These are phyloP conservation scores for Darevskia mixta DNA, from an alignment of 2,797 vertebrate species.

Conservation along the genomic window DNA sequence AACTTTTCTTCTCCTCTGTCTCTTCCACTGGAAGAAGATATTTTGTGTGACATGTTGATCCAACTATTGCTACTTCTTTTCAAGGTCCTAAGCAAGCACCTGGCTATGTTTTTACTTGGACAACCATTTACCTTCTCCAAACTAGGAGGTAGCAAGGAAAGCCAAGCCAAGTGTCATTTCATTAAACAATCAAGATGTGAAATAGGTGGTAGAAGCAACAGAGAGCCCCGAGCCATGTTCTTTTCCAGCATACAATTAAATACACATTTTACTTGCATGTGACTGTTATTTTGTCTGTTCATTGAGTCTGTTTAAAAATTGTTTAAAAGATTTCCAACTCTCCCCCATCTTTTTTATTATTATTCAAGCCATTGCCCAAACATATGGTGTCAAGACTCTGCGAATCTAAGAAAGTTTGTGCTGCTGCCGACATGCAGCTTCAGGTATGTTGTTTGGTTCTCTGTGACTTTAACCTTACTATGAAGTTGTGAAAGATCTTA, in stretches of 20 bases:
- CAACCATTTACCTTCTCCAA: background rate
- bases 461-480: background rate
- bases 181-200: background rate
- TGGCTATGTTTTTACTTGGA: background rate
- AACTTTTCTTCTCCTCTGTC: background rate
- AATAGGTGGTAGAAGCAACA: background rate
- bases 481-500: background rate
- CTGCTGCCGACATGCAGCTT: conserved; percentile 94
- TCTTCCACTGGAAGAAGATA: background rate
- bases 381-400: conserved; percentile 94
- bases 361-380: conserved; percentile 86
- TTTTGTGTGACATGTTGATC: background rate
- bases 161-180: background rate
- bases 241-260: background rate
- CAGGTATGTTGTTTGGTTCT: conserved; percentile 84
- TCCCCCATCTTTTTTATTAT: background rate
- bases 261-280: background rate
- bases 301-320: background rate
- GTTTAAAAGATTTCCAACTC: conserved; percentile 4
- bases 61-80: background rate
- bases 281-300: background rate
- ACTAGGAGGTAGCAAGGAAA: background rate
- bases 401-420: conserved; percentile 96
- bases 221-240: background rate
- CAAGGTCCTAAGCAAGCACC: background rate